Evolutionary conservation across 2,888 invertebrate genomes (phyloP), one percentile per base, ranked within the genome.

Genomic region (Melolontha melolontha): DNA sequence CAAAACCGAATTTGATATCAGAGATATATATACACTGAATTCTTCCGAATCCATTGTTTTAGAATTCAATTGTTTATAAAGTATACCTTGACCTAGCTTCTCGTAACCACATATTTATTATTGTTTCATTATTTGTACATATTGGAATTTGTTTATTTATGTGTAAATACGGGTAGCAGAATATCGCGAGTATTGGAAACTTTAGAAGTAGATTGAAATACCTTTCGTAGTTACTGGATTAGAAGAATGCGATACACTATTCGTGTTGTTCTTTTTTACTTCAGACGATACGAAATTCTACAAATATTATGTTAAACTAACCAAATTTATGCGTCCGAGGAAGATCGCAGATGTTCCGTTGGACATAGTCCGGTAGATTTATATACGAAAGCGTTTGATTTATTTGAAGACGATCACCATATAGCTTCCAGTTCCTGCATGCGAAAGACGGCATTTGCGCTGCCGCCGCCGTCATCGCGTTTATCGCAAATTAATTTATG

Each of bases 21-120:
- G 54, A 70, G 72, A 73, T 73, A 64, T 67, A 10, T 34, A 72
- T 66, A 50, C 68, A 71, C 67, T 59, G 72, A 68, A 74, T 73
- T 75, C 73, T 70, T 73, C 65, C 68, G 74, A 75, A 74, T 71
- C 73, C 73, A 76, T 77, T 76, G 75, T 77, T 75, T 74, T 73
- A 72, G 73, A 74, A 73, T 74, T 73, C 77, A 74, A 78, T 78
- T 78, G 77, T 76, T 76, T 72, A 68, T 70, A 71, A 73, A 74
- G 71, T 71, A 71, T 72, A 75, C 79, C 79, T 78, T 79, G 79
- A 79, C 79, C 79, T 79, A 79, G 77, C 78, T 75, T 77, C 73
- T 42, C 42, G 16, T 29, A 64, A 51, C 52, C 54, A 29, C 64
- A 54, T 40, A 51, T 57, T 50, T 57, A 59, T 44, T 47, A 62